Evolutionary conservation across 2,113 vertebrate species (phyloP), one percentile per base, ranked within the genome.

Genomic region (Fulmarus glacialis): DNA sequence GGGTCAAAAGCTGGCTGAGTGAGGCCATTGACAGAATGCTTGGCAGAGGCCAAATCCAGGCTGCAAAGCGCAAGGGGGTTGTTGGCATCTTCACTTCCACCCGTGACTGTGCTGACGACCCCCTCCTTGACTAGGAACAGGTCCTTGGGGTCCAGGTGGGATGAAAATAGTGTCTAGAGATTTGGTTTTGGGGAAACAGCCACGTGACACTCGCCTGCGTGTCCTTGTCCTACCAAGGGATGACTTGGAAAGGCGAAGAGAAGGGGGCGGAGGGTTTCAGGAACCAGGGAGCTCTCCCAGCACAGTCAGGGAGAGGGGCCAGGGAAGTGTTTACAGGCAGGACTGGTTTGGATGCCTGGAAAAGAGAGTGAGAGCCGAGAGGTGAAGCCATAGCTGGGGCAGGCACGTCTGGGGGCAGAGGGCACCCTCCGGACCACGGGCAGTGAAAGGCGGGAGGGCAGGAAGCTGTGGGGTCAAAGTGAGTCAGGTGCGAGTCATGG

Each of bases 391-490:
- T 55, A 85, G 42, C 21, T 0, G 1, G 23, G 16, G 15, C 55
- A 78, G 32, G 22, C 43, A 62, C 0, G 3, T 30, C 32, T 66
- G 4, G 26, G 38, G 47, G 42, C 68, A 91, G 43, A 93, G 64
- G 60, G 32, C 84, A 85, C 48, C 48, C 56, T 91, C n/a, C 2
- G 7, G 24, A 56, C 47, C 87, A 67, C 3, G 3, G 71, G 73
- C 84, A 96, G 96, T 87, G 96, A 97, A 97, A 97, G 87, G 94
- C 6, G 0, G 36, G 40, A 89, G 83, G n/a, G 73, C 87, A 97
- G 94, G 95, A 97, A 95, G 68, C 80, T 92, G 71, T 45, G 22
- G 66, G 94, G 89, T 95, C 83, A 95, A 87, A 58, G 55, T 96
- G 95, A 97, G 80, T 96, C 96, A 97, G 58, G 86, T 91, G 22